A percentile compares a stretch with the other conserved stretches of the same genome.
Evolutionary conservation across 2,888 invertebrate species (phyloP).

Genomic region (Phasia obesa): DNA sequence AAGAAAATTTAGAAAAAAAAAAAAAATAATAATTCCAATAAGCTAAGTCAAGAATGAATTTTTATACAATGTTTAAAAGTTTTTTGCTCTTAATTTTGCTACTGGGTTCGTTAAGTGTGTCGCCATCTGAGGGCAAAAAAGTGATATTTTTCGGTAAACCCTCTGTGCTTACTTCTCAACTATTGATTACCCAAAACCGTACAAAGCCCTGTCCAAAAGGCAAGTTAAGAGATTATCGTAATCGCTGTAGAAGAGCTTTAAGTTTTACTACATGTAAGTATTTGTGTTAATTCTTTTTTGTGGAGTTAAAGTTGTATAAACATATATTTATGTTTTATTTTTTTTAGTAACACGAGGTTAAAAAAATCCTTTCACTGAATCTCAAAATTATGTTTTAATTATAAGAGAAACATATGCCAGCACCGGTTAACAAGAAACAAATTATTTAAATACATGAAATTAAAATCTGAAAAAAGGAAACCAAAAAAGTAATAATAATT

Average conservation of each 20-base stretch:
- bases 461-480: no score
- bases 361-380: neutral
- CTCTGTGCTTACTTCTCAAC: conserved; percentile 75
- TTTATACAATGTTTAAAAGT: conserved; percentile 13
- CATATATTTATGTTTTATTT: conserved; percentile 2
- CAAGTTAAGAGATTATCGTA: conserved; percentile 78
- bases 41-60: conserved; percentile 26
- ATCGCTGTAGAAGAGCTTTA: conserved; percentile 78
- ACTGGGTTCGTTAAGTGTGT: conserved; percentile 69
- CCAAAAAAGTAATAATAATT: no score
- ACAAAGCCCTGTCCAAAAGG: conserved; percentile 76
- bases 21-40: neutral
- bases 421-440: no score
- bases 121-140: conserved; percentile 68
- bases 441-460: no score
- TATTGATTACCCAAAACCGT: conserved; percentile 74
- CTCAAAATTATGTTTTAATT: neutral
- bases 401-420: no score
- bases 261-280: conserved; percentile 75
- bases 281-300: neutral
- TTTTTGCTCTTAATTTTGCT: conserved; percentile 72
- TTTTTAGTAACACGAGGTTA: conserved; percentile 29
- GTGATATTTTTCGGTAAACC: conserved; percentile 77
- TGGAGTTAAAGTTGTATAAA: no score
- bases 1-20: neutral